Evolutionary conservation across 2,888 invertebrate species (phyloP), one percentile per base, ranked within the genome.

Genomic region (Doris montereyensis): DNA sequence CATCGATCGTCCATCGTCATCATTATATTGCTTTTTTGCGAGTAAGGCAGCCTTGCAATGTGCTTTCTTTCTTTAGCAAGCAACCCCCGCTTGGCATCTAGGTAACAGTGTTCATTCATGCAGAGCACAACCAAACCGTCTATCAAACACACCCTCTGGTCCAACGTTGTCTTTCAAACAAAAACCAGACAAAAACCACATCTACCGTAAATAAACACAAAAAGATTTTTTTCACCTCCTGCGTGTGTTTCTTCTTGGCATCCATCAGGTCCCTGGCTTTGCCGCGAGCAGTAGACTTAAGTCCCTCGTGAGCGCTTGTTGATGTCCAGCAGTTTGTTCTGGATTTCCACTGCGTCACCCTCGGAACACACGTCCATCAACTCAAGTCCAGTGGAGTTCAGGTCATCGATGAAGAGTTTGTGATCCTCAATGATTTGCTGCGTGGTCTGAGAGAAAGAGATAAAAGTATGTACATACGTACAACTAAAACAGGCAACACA

Each of bases 281-380:
- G 26, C 86, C 81, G 57, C 89, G 81, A 0, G 90, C 86, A 65
- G 86, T 87, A 30, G 82, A 84, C 78, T 89, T 89, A 52, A 90
- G 86, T 28, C 87, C 87, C 72, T 90, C 90, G 77, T 90, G n/a
- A 90, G 34, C 89, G 86, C 65, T 85, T 86, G 77, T 88, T 88
- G 77, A 88, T 88, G 78, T 83, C 86, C 75, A 90, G 86, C 5
- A 91, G 86, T 76, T 88, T 87, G 26, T 85, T 88, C 81, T 90
- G 89, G 17, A 91, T 86, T 68, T 89, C 89, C 0, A 87, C 86
- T 10, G 90, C 89, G 78, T 91, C 91, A 10, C 86, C 86, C 70
- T 90, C 90, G n/a, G 88, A 88, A 81, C 90, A 91, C 30, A 91
- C 83, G 76, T 90, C 90, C 87, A 90, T 90, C 68, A 91, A 83